A percentile compares a stretch with the other conserved stretches of the same genome.
phyloP scores from a whole-genome alignment of 1,140 invertebrate genomes.

The Arion vulgaris region DNA sequence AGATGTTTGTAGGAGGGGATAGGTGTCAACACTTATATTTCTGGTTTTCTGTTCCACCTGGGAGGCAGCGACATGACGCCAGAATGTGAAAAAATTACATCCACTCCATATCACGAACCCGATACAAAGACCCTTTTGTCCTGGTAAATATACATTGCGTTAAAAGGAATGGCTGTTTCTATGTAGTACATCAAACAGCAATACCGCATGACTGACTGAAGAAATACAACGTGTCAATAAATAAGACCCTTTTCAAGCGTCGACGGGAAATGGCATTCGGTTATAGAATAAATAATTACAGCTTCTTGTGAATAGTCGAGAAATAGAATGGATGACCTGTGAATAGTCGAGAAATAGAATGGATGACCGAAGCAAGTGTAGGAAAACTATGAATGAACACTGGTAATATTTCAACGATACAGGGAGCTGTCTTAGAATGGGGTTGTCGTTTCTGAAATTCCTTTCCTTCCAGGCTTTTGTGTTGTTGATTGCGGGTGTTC shows the following conservation, averaged over 20 bases:
- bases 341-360: not conserved
- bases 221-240: not conserved
- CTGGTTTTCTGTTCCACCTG: not conserved
- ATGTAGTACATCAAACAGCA: not conserved
- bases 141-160: not conserved
- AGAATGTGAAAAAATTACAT: not conserved
- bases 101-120: slow-evolving; percentile 7
- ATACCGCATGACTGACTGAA: slow-evolving; percentile 2
- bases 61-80: not conserved
- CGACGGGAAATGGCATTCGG: not conserved
- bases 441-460: not conserved
- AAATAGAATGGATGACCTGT: not conserved
- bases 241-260: not conserved
- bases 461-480: not conserved
- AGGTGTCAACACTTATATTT: too few species aligned
- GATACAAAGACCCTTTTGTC: not conserved
- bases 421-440: not conserved
- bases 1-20: too few species aligned
- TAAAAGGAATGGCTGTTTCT: not conserved
- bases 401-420: not conserved
- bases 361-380: not conserved
- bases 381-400: not conserved
- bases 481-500: not conserved
- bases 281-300: not conserved
- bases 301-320: not conserved